Percentiles rank a stretch among this genome's conserved stretches.
Conservation (phyloP, 2,888 invertebrate species). For the Apeira syringaria region DNA sequence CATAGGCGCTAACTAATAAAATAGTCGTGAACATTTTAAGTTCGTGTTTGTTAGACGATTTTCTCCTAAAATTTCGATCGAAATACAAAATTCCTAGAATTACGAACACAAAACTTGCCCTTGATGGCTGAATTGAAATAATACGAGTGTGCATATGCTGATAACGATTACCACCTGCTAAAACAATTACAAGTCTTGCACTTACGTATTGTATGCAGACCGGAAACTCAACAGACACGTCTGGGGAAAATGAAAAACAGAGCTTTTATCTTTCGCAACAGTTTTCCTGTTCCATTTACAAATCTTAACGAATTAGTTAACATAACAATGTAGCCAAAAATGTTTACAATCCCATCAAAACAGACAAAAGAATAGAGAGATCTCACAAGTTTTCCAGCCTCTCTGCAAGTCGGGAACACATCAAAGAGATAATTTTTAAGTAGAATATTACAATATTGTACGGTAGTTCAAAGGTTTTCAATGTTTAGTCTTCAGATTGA, state of each 20-base stretch:
- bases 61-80: too few species aligned
- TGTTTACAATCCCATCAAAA: constrained; percentile 22
- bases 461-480: constrained; percentile 16
- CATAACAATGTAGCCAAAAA: constrained; percentile 19
- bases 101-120: too few species aligned
- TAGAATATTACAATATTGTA: constrained; percentile 26
- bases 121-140: too few species aligned
- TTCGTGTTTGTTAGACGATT: too few species aligned
- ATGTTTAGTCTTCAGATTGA: constrained; percentile 37
- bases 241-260: constrained; percentile 10
- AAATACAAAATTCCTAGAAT: too few species aligned
- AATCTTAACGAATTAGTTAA: constrained; percentile 23
- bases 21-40: too few species aligned
- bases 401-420: constrained; percentile 1
- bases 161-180: too few species aligned
- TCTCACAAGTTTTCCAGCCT: constrained; percentile 9
- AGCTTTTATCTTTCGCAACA: constrained; percentile 10
- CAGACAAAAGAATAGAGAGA: constrained; percentile 10
- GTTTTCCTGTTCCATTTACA: constrained; percentile 19
- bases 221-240: constrained; percentile 13
- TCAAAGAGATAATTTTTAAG: constrained; percentile 19
- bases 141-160: too few species aligned
- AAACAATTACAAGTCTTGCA: too few species aligned
- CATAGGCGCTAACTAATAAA: too few species aligned
- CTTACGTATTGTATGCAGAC: too few species aligned